phyloP scores from a whole-genome alignment of 2,888 invertebrate genomes.

The Bellardia bayeri region DNA sequence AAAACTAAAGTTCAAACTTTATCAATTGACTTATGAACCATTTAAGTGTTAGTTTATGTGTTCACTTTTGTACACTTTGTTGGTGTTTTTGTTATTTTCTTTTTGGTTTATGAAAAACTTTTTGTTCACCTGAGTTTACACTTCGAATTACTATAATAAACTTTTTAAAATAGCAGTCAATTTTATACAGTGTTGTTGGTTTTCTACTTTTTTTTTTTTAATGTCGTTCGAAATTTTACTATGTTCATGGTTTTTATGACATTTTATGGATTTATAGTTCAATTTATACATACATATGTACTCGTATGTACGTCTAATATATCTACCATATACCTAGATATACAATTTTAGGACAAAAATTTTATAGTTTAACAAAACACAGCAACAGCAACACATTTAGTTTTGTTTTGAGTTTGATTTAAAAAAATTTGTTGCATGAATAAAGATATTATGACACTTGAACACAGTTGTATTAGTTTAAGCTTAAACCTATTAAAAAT shows the following conservation, averaged over 20 bases:
- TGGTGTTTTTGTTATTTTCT: neutral
- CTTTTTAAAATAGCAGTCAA: conserved; percentile 52
- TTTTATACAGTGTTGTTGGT: conserved; percentile 44
- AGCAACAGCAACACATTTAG: neutral
- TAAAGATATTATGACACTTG: neutral
- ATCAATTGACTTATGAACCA: conserved; percentile 69
- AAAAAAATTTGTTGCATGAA: neutral
- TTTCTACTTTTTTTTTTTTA: conserved; percentile 4
- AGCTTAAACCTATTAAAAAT: neutral
- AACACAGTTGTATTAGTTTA: neutral
- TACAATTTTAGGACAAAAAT: conserved; percentile 12
- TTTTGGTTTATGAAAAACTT: conserved; percentile 39
- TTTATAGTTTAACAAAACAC: conserved; percentile 2
- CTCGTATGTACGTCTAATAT: neutral
- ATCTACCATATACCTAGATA: neutral
- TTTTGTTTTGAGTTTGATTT: neutral
- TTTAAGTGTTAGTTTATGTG: conserved; percentile 54
- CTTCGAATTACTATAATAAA: conserved; percentile 58
- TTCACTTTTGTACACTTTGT: conserved; percentile 27
- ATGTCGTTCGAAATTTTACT: conserved; percentile 27
- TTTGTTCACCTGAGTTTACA: conserved; percentile 63
- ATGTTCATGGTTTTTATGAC: conserved; percentile 59
- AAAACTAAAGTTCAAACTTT: conserved; percentile 68
- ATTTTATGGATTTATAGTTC: conserved; percentile 64
- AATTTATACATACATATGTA: neutral